Percentiles rank a stretch among this genome's conserved stretches.
Evolutionary conservation across 1,140 invertebrate species (phyloP).

Genomic region (Lethocerus indicus): DNA sequence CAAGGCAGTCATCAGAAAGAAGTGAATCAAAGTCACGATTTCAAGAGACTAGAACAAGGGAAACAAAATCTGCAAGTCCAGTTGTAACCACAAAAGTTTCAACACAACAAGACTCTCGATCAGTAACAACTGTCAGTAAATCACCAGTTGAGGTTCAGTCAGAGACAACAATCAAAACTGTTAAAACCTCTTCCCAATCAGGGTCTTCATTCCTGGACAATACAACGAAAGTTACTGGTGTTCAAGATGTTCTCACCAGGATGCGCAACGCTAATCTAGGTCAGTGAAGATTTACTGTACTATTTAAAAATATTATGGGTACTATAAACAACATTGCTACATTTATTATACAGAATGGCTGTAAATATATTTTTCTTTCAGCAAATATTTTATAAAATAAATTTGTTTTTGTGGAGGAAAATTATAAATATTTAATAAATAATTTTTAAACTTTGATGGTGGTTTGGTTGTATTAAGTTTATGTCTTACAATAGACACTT

Average conservation of each 20-base stretch:
- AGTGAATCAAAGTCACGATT: constrained; percentile 1
- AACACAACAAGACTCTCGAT: not conserved
- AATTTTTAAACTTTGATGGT: no score
- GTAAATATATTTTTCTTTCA: no score
- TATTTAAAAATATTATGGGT: not conserved
- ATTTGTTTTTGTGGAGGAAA: no score
- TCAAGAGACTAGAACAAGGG: no score
- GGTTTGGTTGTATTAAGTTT: no score
- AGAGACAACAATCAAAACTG: not conserved
- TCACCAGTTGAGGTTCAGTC: not conserved
- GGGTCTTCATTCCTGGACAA: constrained; percentile 40
- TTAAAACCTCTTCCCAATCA: not conserved
- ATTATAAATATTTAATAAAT: no score
- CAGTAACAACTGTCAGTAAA: not conserved
- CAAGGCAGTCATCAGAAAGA: constrained; percentile 14
- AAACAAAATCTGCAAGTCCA: no score
- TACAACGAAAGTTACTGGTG: constrained; percentile 43
- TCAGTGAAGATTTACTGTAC: constrained; percentile 20
- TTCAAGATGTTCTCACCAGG: constrained; percentile 49
- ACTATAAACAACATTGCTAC: no score
- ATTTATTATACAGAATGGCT: no score
- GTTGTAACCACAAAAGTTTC: not conserved
- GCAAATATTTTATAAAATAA: constrained; percentile 1
- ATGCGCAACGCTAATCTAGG: constrained; percentile 55
- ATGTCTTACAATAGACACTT: no score